Conservation (phyloP, 2,797 vertebrate species). For the Catamblyrhynchus diadema region DNA sequence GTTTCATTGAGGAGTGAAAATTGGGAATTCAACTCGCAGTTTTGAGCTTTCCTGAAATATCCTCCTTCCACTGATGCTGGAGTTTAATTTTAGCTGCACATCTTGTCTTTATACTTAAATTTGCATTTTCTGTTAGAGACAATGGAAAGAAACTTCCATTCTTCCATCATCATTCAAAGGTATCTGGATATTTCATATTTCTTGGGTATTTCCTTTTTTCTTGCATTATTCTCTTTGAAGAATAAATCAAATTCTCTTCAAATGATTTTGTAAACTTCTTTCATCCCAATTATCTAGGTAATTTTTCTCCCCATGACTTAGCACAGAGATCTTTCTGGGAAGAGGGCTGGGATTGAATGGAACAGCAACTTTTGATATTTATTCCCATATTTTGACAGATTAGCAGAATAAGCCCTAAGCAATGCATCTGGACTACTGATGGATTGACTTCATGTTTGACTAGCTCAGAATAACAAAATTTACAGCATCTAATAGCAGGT, state of each 20-base stretch:
- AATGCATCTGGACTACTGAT: not conserved
- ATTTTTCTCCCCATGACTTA: not conserved
- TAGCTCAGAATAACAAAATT: not conserved
- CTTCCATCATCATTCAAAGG: not conserved
- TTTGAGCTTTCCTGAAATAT: not conserved
- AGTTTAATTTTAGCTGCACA: not conserved
- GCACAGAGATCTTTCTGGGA: not conserved
- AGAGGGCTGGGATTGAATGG: not conserved
- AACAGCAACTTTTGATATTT: not conserved
- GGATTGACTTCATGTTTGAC: not conserved
- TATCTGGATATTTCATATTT: not conserved
- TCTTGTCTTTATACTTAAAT: not conserved
- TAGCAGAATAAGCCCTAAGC: not conserved
- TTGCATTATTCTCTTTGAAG: not conserved
- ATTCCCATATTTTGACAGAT: not conserved
- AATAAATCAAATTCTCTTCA: not conserved
- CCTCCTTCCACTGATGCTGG: not conserved
- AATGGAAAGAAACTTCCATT: not conserved
- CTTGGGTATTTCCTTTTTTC: not conserved
- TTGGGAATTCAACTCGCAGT: fast-evolving
- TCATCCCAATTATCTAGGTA: not conserved
- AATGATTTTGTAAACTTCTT: not conserved
- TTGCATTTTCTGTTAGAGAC: not conserved
- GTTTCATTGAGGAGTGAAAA: not conserved
- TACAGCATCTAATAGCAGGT: not conserved